Percentiles rank a stretch among this genome's conserved stretches.
Evolutionary conservation across 2,888 invertebrate species (phyloP).

Genomic region (Rhimphoctona megacephalus): DNA sequence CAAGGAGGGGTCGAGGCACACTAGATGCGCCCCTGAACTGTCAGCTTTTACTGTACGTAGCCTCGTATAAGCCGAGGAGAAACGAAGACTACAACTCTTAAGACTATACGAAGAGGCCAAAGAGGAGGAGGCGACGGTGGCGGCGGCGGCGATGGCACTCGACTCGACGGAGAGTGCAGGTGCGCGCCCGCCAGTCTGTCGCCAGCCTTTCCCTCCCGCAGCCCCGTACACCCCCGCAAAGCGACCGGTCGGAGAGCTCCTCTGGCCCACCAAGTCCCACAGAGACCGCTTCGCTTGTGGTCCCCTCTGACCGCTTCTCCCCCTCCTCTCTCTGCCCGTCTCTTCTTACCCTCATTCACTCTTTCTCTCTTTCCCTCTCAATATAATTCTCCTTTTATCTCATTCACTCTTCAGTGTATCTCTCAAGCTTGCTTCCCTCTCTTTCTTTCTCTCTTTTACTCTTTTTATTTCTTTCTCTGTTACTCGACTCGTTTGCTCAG

Average conservation of each 20-base stretch:
- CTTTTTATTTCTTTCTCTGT: conserved; percentile 40
- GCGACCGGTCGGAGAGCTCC: conserved; percentile 64
- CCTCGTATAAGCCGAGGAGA: conserved; percentile 66
- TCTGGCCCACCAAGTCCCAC: conserved; percentile 69
- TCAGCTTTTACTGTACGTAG: conserved; percentile 71
- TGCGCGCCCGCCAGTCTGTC: conserved; percentile 84
- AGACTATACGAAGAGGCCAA: conserved; percentile 63
- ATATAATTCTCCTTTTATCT: conserved; percentile 53
- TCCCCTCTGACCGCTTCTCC: conserved; percentile 73
- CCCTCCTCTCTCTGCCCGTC: neutral
- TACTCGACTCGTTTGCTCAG: conserved; percentile 58
- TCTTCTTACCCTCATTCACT: conserved; percentile 68
- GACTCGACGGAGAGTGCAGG: conserved; percentile 76
- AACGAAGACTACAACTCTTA: conserved; percentile 70
- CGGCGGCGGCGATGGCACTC: conserved; percentile 67
- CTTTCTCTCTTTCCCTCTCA: conserved; percentile 52
- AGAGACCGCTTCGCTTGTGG: conserved; percentile 68
- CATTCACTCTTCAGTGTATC: conserved; percentile 57
- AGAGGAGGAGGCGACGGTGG: conserved; percentile 58
- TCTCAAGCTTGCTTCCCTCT: conserved; percentile 39
- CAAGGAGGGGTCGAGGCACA: conserved; percentile 44
- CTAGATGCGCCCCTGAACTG: conserved; percentile 81
- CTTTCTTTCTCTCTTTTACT: conserved; percentile 38
- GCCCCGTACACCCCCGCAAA: conserved; percentile 68
- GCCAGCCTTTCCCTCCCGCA: conserved; percentile 78